Percentiles rank a stretch among this genome's conserved stretches.
phyloP scores from a whole-genome alignment of 2,797 vertebrate genomes.

The Premnoplex brunnescens region DNA sequence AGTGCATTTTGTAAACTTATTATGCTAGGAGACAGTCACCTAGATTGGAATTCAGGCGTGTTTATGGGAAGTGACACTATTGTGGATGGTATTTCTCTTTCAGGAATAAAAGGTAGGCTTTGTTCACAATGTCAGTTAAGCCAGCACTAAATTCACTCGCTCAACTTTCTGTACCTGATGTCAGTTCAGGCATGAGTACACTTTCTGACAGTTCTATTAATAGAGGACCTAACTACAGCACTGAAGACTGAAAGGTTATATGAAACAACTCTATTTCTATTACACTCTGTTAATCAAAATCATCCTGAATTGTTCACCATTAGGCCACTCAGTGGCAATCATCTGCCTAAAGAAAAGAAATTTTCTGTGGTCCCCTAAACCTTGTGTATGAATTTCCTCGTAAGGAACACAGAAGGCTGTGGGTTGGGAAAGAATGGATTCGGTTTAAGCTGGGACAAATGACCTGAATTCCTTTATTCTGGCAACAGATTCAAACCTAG shows the following conservation, averaged over 20 bases:
- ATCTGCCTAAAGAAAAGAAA: neutral
- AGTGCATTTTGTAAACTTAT: constrained; percentile 43
- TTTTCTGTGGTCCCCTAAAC: neutral
- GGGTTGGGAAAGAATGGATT: neutral
- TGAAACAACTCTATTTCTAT: constrained; percentile 37
- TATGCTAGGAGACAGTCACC: constrained; percentile 40
- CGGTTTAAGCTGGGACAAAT: neutral
- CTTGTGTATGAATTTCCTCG: neutral
- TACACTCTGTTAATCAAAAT: constrained; percentile 23
- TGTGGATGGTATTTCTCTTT: constrained; percentile 41
- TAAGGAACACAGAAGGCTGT: neutral
- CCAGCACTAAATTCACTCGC: constrained; percentile 43
- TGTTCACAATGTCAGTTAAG: constrained; percentile 28
- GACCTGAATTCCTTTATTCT: constrained; percentile 6
- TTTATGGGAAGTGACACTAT: constrained; percentile 58
- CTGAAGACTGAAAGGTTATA: constrained; percentile 38
- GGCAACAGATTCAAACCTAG: neutral
- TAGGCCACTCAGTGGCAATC: neutral
- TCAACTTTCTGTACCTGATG: constrained; percentile 52
- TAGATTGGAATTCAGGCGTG: constrained; percentile 26
- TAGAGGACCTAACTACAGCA: constrained; percentile 55
- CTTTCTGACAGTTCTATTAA: constrained; percentile 71
- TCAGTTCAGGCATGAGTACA: constrained; percentile 42
- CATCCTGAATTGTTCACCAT: neutral
- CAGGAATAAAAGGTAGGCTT: constrained; percentile 40